Evolutionary conservation across 2,113 vertebrate species (phyloP), one percentile per base, ranked within the genome.

Genomic region (Hippolais icterina): DNA sequence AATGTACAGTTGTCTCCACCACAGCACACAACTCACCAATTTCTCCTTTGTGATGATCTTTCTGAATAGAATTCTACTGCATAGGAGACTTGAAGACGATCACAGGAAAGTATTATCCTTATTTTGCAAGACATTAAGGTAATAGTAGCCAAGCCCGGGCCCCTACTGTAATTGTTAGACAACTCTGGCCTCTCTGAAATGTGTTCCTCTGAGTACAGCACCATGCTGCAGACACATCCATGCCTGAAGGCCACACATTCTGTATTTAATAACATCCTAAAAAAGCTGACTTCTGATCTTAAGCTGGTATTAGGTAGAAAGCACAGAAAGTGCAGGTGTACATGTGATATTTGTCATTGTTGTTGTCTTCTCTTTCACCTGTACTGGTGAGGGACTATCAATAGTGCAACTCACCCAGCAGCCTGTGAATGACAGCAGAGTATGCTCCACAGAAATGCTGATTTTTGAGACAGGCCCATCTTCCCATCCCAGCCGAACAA

Each of bases 401-500:
- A 0, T 2, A 31, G n/a, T 2, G 17, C 70, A 61, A 25, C 24
- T 74, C 57, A 6, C 29, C 76, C 46, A 41, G 56, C n/a, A 72
- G 61, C 35, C 46, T n/a, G 10, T 21, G 33, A 79, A 21, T 33
- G 44, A 20, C 50, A 54, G 21, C 25, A 35, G 66, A 9, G 2
- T 6, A 8, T 52, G 10, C 37, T 88, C 53, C 66, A 41, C 24
- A 75, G 60, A 71, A 50, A 71, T 9, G 71, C n/a, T 10, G 3
- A 4, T 49, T 94, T 94, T 69, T 92, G 70, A 83, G 60, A 85
- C 79, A 84, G 35, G 47, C 54, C 47, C 37, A 39, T 80, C 87
- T 91, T 91, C 42, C 60, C 24, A 20, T 69, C 22, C 89, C 81
- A 93, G 74, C 29, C 76, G 87, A 64, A 93, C 31, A 87, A 71